These are phyloP conservation scores for Pristionchus pacificus DNA, from an alignment of 1,140 invertebrate species.

Conservation along the genomic window DNA sequence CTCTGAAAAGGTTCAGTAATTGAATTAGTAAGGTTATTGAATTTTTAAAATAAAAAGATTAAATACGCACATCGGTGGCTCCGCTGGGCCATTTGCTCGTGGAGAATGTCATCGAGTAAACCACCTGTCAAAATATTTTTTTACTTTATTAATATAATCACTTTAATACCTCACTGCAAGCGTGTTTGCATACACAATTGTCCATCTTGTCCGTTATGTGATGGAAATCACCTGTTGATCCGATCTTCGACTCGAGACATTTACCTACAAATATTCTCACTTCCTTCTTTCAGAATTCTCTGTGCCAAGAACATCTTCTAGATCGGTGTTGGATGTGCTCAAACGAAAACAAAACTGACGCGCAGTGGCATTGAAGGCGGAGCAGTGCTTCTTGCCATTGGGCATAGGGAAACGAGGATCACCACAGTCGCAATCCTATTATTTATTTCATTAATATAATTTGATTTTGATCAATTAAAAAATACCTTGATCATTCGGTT, in stretches of 20 bases:
- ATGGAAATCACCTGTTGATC: slow-evolving; percentile 30
- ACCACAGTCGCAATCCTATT: slow-evolving; percentile 18
- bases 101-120: slow-evolving; percentile 21
- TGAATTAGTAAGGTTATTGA: too few species aligned
- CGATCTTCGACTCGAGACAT: slow-evolving; percentile 25
- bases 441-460: background rate
- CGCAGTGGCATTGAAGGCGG: slow-evolving; percentile 32
- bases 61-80: slow-evolving; percentile 28
- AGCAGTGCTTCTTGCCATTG: slow-evolving; percentile 19
- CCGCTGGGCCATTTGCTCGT: slow-evolving; percentile 27
- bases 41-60: slow-evolving; percentile 1
- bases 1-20: too few species aligned
- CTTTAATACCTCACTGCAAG: slow-evolving; percentile 26
- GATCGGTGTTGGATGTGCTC: background rate
- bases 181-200: slow-evolving; percentile 30
- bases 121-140: slow-evolving; percentile 12
- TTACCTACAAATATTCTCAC: slow-evolving; percentile 11
- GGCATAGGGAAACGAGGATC: slow-evolving; percentile 31
- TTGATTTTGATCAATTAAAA: background rate
- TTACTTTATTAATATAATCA: background rate
- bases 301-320: background rate
- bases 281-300: background rate
- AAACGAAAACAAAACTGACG: slow-evolving; percentile 3
- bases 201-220: slow-evolving; percentile 25
- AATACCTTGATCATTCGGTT: slow-evolving; percentile 18